Base-by-base conservation (phyloP, 2,113 vertebrate species). In the Periophthalmus modestus region DNA sequence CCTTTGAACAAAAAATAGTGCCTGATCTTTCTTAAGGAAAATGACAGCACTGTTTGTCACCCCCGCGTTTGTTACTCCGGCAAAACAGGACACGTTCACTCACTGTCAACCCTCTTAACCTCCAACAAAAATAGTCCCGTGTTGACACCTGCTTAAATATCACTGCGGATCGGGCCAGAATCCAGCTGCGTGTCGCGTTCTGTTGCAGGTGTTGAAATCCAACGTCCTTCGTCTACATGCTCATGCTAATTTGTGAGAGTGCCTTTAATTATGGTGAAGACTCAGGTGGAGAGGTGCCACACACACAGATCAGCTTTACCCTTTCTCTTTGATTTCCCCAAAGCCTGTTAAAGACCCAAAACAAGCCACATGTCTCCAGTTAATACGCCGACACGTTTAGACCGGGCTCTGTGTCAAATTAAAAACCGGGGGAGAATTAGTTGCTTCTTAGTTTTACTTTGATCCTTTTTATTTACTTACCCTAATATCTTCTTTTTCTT, bases 291-390 rank as follows among this genome's bases (percentile, higher is more conserved):
- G 69, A 81, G 69, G 80, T 83, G 84, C 73, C 83, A 78, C 79
- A 82, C 75, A 79, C 75, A 71, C 75, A 81, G 81, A 83, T 82
- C 82, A 82, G 54, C 83, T 80, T 43, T 87, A 91, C 90, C 89
- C 90, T 90, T 92, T 91, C 72, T 69, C 84, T 88, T 89, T 92
- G 80, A 92, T 91, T 92, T 91, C 89, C 89, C 88, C 66, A 36
- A 74, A 78, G 89, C 77, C 80, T 87, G 52, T 72, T 82, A 80
- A 83, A 66, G 80, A 75, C 65, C 77, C 66, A 78, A 89, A 79
- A 89, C 61, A 79, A 66, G 47, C 73, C 10, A 33, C 36, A 12
- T 28, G 46, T 50, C 71, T 70, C n/a, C 46, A 59, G 21, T 57
- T 66, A 47, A 67, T 55, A 66, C 9, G 46, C 43, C 15, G 0